Base-by-base conservation (phyloP, 2,888 invertebrate genomes). In the Calliphora vomitoria region DNA sequence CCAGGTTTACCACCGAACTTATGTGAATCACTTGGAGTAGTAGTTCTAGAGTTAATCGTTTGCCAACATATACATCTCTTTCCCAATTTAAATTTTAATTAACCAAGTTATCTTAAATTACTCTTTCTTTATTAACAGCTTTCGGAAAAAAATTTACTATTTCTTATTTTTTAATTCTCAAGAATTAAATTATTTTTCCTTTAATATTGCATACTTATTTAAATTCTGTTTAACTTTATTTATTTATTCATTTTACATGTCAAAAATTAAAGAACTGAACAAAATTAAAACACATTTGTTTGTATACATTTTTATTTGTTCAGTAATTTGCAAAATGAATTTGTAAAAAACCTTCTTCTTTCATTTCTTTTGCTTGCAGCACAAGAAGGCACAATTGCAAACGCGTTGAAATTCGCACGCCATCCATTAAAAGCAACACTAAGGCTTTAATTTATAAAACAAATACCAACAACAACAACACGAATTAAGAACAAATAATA, bases 321-420 rank as follows among this genome's bases (percentile, higher is more conserved):
- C 15, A 55, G 62, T 81, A 85, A 80, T 81, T 85, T 64, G 69
- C 80, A 75, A 75, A 85, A 85, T 75, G 53, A 85, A 85, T 75
- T 85, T 80, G 68, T 85, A 44, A 85, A n/a, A 79, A 18, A 41
- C 79, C 15, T 41, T 50, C 8, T 47, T 0, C 10, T 53, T 15
- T 66, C 41, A 6, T n/a, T 38, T n/a, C 18, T 50, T 50, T 68
- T 38, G 15, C 38, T 66, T 20, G 0, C 53, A 13, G 41, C 5
- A 25, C 53, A 71, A 58, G 71, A 41, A 55, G 50, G 47, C 6
- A 66, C 71, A 85, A 74, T 74, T 84, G 66, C 15, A 76, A 75
- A 79, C 86, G 78, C 85, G 86, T 86, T 79, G 71, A 86, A 89
- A 87, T 86, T 89, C 88, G 84, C 86, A 88, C 84, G 85, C 88